Evolutionary conservation across 2,888 invertebrate genomes (phyloP), one percentile per base, ranked within the genome.

Genomic region (Melanostoma mellinum): DNA sequence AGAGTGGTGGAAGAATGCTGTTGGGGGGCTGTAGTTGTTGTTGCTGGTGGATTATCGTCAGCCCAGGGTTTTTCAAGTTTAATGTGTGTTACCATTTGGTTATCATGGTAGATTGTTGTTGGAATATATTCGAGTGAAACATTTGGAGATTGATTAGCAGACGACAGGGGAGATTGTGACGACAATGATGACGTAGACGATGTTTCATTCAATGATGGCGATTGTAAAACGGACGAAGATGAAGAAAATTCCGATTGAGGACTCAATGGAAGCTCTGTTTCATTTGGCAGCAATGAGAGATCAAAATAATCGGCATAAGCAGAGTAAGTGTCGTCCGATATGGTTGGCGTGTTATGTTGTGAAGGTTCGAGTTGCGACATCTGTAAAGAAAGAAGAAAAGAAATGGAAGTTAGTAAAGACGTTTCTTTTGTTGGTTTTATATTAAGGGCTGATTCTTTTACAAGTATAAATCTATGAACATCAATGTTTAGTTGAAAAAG

Each of bases 211-310:
- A 92, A 86, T 91, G 93, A 69, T 91, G 90, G 88, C 90, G 92
- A 82, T 46, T 87, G 87, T 82, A 88, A 87, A 50, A 89, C 88
- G 87, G 90, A 90, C 67, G 90, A 87, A 61, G 88, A 88, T 20
- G 89, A 88, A 36, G 93, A 92, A 32, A 93, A 93, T 44, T 93
- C 77, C 60, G 71, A 78, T 85, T 84, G 76, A 76, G 79, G 73
- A 67, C 90, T 85, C 93, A 93, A 71, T 93, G 93, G 77, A 87
- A 79, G 63, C 63, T 85, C 85, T 53, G 75, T 73, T 90, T 93
- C 93, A 65, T 93, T 93, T 87, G 95, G 95, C 88, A 96, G 93
- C 69, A 97, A 93, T 30, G 96, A 95, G 86, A 95, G 90, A 90
- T 95, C 95, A 90, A 95, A 95, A 86, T 93, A 93, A 87, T 95